Conservation (phyloP, 2,113 vertebrate genomes). For the Psephotus haematonotus region DNA sequence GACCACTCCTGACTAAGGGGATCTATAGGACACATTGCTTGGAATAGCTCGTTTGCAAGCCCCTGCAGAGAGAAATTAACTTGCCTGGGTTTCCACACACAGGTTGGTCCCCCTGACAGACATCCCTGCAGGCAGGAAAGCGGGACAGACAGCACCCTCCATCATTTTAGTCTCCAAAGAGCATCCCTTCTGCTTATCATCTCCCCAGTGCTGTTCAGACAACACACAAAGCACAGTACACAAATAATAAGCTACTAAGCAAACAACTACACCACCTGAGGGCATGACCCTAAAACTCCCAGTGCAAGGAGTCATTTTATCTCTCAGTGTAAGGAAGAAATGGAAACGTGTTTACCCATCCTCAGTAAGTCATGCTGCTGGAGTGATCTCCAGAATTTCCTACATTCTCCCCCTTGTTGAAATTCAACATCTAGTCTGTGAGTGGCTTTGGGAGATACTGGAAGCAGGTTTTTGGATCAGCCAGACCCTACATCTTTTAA, state of each 20-base stretch:
- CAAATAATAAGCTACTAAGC: neutral
- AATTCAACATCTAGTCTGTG: neutral
- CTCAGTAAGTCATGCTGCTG: rapidly evolving
- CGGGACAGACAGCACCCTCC: neutral
- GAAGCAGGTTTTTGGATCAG: neutral
- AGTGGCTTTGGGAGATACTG: neutral
- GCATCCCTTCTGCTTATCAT: neutral
- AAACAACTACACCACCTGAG: neutral
- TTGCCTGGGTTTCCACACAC: neutral
- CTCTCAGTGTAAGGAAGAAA: neutral
- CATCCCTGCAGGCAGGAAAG: neutral
- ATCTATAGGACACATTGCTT: neutral
- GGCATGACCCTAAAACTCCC: neutral
- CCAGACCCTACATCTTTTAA: neutral
- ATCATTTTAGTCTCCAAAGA: neutral
- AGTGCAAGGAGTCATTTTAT: neutral
- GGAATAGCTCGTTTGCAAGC: neutral
- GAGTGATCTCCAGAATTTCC: neutral
- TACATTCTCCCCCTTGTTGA: neutral
- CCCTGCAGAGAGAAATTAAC: neutral
- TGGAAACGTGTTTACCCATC: neutral
- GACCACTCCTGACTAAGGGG: neutral
- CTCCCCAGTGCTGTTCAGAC: neutral
- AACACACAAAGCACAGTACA: neutral
- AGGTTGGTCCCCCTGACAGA: neutral